Evolutionary conservation across 2,113 vertebrate genomes (phyloP), one percentile per base, ranked within the genome.

Genomic region (Macquaria ambigua): DNA sequence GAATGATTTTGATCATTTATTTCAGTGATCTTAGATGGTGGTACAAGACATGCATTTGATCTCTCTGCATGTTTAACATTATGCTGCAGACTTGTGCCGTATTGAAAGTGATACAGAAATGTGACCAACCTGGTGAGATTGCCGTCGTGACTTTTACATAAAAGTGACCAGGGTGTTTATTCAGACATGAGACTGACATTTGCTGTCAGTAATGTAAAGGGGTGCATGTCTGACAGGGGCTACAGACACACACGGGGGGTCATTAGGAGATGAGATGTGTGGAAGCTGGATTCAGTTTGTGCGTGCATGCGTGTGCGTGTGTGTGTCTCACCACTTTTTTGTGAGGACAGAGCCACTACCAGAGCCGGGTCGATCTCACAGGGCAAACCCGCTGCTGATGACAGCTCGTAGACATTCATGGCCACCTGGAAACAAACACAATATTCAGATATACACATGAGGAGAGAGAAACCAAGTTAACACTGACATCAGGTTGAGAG

Each of bases 401-500:
- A 99, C 76, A 99, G 95, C 89, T 99, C 98, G 67, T 99, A 99
- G 61, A 99, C 98, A 67, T 99, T 99, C 98, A 99, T 99, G 87
- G 98, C 98, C 96, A 99, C 98, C 98, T 99, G 87, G 39, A 67
- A 52, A 41, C 31, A 31, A 1, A 79, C 58, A 71, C 7, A 34
- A 21, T 0, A 37, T 21, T 43, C 58, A 72, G 21, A 3, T 15
- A 18, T 12, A 64, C 28, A n/a, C 37, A 62, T 3, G 16, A 62
- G 59, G n/a, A 58, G 37, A 41, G 5, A 8, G 20, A 4, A 70
- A n/a, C 46, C 8, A 14, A 46, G 21, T 31, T 8, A 21, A 46
- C 21, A 20, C 23, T 31, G 34, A 41, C 37, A 20, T 23, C 39
- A 16, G 16, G 28, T 55, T 0, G 5, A 23, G 14, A 37, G 39